Percentiles rank a stretch among this genome's conserved stretches.
phyloP scores from a whole-genome alignment of 2,888 invertebrate genomes.

The Leucophenga montana region DNA sequence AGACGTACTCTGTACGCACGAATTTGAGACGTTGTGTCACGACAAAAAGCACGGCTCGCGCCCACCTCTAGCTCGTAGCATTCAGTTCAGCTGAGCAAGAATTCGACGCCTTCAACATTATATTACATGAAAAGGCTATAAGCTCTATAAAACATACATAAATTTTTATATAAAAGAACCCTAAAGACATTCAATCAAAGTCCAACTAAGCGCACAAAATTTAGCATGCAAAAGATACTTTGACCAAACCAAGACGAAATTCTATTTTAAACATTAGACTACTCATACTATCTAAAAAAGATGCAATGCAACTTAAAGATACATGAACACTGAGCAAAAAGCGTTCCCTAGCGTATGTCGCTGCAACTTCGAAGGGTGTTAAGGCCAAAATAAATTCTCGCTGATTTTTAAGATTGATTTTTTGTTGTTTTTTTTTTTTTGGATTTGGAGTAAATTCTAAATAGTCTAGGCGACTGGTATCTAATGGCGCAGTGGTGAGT shows the following conservation, averaged over 20 bases:
- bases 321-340: no score
- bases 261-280: no score
- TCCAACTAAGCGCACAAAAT: neutral
- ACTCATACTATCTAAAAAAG: neutral
- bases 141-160: neutral
- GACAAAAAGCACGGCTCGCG: no score
- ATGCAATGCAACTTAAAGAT: neutral
- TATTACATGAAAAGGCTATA: neutral
- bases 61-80: no score
- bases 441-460: slow-evolving; percentile 15
- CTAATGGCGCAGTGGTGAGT: slow-evolving; percentile 29
- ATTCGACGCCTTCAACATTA: no score
- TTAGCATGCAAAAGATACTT: neutral
- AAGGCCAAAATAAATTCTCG: neutral
- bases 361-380: slow-evolving; percentile 9
- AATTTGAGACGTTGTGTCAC: no score
- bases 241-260: neutral
- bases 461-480: slow-evolving; percentile 2
- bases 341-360: neutral
- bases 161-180: neutral
- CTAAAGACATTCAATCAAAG: neutral
- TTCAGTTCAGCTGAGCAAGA: no score
- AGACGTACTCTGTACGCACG: no score
- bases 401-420: neutral
- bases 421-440: neutral